Base-by-base conservation (phyloP, 2,113 vertebrate species). In the Eolophus roseicapilla region DNA sequence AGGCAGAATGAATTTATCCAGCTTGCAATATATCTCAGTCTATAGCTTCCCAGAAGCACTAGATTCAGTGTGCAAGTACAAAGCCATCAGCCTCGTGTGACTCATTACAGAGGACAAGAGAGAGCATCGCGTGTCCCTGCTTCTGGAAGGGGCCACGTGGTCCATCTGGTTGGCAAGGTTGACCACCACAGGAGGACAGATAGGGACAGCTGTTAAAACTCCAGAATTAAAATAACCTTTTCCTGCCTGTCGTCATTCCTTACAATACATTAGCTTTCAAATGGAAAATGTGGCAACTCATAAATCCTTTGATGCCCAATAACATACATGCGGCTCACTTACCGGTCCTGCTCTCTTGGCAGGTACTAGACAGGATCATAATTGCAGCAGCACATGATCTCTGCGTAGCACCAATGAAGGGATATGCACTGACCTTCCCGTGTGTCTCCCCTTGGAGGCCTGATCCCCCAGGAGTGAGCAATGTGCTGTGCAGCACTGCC, bases 31-130 rank as follows among this genome's bases (percentile, higher is more conserved):
- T 15, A 90, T 92, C 89, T 88, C 55, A 59, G 63, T 46, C 50
- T 83, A 81, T 91, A 88, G 80, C 76, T 83, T 86, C 73, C 83
- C 96, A 93, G 80, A 93, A 96, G 76, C 60, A 52, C 44, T 18
- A 57, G 46, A 35, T 41, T 50, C 28, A 65, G 24, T 0, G 4
- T n/a, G 53, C 28, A 23, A 59, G 55, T 41, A 93, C 68, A 90
- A 94, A 90, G 86, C 44, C 2, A 0, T 49, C 74, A 79, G 90
- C 62, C 52, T 44, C 10, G 2, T 13, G 49, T 37, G 49, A 67
- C 80, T 41, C 49, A 60, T 57, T 37, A 17, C n/a, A 64, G 55
- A 37, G 68, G 46, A 62, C 37, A 28, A 63, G 57, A 65, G 55
- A 49, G 14, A 82, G 24, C 39, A 62, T 11, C 0, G 0, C 0